Evolutionary conservation across 2,113 vertebrate genomes (phyloP).

Genomic region (Tonatia bakeri): DNA sequence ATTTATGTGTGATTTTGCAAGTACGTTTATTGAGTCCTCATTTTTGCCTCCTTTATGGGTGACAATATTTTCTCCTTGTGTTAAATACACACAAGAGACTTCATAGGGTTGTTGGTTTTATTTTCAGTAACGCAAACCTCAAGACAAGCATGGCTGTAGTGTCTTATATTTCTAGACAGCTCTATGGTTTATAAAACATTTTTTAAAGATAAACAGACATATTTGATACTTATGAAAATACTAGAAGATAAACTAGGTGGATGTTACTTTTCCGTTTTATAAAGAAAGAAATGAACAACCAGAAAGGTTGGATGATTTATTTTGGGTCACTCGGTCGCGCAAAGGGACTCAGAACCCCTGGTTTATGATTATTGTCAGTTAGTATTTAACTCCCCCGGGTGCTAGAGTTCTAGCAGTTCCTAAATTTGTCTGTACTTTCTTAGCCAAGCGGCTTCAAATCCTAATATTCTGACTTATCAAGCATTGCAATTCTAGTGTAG

Average conservation of each 20-base stretch:
- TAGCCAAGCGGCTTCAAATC: conserved; percentile 15
- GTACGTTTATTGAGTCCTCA: conserved; percentile 31
- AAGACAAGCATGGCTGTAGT: not conserved
- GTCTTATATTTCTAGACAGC: not conserved
- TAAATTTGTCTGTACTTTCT: not conserved
- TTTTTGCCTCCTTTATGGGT: conserved; percentile 37
- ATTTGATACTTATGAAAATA: not conserved
- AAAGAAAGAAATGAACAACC: not conserved
- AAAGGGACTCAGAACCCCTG: not conserved
- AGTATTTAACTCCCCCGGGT: not conserved
- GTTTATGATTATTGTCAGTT: not conserved
- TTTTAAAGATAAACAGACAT: not conserved
- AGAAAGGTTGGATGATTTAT: not conserved
- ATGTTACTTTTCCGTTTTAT: not conserved
- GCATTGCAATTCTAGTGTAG: not conserved
- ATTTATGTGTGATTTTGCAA: not conserved
- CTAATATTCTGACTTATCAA: conserved; percentile 22
- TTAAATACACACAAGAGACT: not conserved
- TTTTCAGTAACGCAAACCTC: not conserved
- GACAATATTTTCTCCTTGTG: conserved; percentile 15
- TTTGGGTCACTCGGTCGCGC: not conserved
- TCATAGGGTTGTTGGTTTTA: not conserved
- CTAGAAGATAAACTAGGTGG: not conserved
- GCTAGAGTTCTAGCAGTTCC: not conserved
- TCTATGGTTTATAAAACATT: not conserved